Base-by-base conservation (phyloP, 2,888 invertebrate species). In the Nomada ruficornis region DNA sequence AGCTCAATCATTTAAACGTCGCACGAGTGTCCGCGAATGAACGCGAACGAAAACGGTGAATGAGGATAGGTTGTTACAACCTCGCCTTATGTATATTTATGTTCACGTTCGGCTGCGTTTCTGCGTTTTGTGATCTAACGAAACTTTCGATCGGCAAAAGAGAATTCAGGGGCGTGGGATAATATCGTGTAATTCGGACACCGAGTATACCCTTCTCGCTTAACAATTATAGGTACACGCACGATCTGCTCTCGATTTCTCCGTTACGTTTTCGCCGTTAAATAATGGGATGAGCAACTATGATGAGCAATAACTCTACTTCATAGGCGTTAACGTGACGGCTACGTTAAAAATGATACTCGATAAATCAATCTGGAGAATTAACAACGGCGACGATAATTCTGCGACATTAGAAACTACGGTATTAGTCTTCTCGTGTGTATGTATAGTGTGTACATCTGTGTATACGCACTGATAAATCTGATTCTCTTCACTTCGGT, bases 371-470 rank as follows among this genome's bases (percentile, higher is more conserved):
- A 77, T 71, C 50, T 7, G 50, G 54, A 64, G 80, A 83, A 81
- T 80, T 54, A 88, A 85, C 76, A 83, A 81, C 79, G 69, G 60
- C 62, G 74, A 63, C 77, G 82, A 86, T 71, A 80, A 86, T 69
- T 86, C 83, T 82, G 76, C 82, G 76, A 86, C 62, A 70, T 83
- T 87, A 83, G 77, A 77, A 82, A 71, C 88, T 85, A 88, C 79
- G 62, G 26, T 71, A 72, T 85, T 87, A 89, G 86, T 91, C 87
- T 88, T 90, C 85, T 85, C 63, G 70, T 84, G 80, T 79, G 74
- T 89, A 72, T 85, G 80, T 83, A 86, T 88, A 85, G 67, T 82
- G 81, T 88, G 84, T 90, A 86, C 75, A 83, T 85, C 15, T 84
- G 81, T 82, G 82, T 84, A 80, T 85, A 82, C 71, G 80, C 26